phyloP scores from a whole-genome alignment of 1,140 invertebrate species.

The Homarus americanus region DNA sequence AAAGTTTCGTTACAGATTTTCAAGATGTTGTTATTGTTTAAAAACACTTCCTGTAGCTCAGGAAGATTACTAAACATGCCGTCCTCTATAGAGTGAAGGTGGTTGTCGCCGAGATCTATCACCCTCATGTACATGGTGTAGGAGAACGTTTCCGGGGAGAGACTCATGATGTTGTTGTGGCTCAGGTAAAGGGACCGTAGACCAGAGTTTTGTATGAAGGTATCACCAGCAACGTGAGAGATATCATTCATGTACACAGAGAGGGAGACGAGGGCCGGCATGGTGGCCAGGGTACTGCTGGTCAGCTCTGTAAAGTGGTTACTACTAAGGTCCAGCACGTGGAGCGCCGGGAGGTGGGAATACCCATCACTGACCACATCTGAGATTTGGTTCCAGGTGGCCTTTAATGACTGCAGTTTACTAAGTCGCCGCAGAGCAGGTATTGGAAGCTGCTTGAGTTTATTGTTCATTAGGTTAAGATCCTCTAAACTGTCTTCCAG shows the following conservation, averaged over 20 bases:
- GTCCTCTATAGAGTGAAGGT: constrained; percentile 85
- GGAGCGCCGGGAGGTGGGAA: constrained; percentile 75
- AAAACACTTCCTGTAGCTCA: constrained; percentile 88
- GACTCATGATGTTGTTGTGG: constrained; percentile 75
- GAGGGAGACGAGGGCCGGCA: constrained; percentile 77
- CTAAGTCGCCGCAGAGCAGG: constrained; percentile 86
- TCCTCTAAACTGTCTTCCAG: constrained; percentile 88
- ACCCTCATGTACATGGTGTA: constrained; percentile 76
- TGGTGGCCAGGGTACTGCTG: constrained; percentile 76
- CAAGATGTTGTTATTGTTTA: constrained; percentile 94
- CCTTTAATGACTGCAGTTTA: constrained; percentile 84
- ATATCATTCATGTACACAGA: constrained; percentile 78
- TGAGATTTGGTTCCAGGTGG: constrained; percentile 91
- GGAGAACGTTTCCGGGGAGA: constrained; percentile 74
- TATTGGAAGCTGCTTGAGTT: constrained; percentile 87
- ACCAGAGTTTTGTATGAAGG: constrained; percentile 76
- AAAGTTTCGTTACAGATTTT: constrained; percentile 90
- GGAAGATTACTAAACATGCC: constrained; percentile 89
- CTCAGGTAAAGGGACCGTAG: constrained; percentile 77
- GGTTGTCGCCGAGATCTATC: constrained; percentile 78
- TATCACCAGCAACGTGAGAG: constrained; percentile 75
- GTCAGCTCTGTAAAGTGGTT: constrained; percentile 76
- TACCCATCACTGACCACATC: constrained; percentile 75
- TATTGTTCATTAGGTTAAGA: constrained; percentile 89
- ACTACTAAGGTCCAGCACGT: constrained; percentile 76